phyloP scores from a whole-genome alignment of 1,140 invertebrate genomes.

The Metaphire vulgaris region DNA sequence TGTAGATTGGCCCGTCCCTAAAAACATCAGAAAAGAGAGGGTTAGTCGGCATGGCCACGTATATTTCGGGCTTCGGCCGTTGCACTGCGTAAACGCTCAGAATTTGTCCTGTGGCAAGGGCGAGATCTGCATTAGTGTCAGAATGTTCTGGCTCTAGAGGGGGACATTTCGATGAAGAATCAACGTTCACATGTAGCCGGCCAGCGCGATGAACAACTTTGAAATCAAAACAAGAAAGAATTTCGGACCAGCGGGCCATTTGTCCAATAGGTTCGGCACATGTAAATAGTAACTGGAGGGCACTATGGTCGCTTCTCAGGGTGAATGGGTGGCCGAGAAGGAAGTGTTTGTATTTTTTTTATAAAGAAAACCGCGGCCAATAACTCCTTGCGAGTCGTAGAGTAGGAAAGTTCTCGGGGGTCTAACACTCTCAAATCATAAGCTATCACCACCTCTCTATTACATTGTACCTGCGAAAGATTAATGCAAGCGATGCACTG shows the following conservation, averaged over 20 bases:
- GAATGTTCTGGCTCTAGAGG: too few relatives aligned
- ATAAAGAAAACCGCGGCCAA: constrained; percentile 33
- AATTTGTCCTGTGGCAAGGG: too few relatives aligned
- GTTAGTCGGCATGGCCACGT: too few relatives aligned
- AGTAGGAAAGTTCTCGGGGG: constrained; percentile 16
- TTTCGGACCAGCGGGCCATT: constrained; percentile 37
- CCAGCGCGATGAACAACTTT: constrained; percentile 34
- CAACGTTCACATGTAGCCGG: constrained; percentile 35
- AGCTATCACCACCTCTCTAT: not conserved
- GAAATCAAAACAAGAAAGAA: constrained; percentile 34
- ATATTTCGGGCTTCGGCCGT: too few relatives aligned
- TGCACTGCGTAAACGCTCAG: too few relatives aligned
- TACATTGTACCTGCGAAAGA: constrained; percentile 34
- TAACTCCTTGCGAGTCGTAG: constrained; percentile 32
- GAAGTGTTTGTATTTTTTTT: constrained; percentile 34
- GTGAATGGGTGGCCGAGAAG: constrained; percentile 34
- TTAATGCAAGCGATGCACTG: constrained; percentile 43
- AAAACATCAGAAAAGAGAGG: too few relatives aligned
- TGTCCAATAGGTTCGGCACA: constrained; percentile 32
- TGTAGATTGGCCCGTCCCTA: too few relatives aligned
- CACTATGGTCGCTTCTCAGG: constrained; percentile 35
- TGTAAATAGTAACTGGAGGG: constrained; percentile 28
- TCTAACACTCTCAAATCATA: not conserved
- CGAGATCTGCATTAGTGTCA: too few relatives aligned
- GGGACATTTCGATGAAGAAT: constrained; percentile 31